A percentile compares a stretch with the other conserved stretches of the same genome.
phyloP scores from a whole-genome alignment of 2,113 vertebrate genomes.

The Lycaon pictus region DNA sequence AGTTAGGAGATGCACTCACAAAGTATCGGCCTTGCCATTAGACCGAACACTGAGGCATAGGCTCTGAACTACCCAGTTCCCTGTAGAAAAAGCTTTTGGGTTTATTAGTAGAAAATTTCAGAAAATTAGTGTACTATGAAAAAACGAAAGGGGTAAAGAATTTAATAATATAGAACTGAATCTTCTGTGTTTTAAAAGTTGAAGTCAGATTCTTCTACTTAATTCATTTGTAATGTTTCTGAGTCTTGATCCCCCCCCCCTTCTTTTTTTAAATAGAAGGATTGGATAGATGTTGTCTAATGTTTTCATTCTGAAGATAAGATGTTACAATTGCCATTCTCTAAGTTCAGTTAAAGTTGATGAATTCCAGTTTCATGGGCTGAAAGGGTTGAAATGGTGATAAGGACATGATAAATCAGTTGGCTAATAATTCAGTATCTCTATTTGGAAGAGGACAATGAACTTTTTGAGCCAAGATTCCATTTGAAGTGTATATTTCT shows the following conservation, averaged over 20 bases:
- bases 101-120: neutral
- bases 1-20: neutral
- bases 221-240: slow-evolving; percentile 53
- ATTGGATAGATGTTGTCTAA: neutral
- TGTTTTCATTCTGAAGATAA: slow-evolving; percentile 48
- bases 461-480: neutral
- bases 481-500: neutral
- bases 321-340: neutral
- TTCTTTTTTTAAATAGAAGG: slow-evolving; percentile 13
- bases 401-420: neutral
- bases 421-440: neutral
- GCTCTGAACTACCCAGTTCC: neutral
- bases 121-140: neutral
- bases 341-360: slow-evolving; percentile 25
- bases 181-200: slow-evolving; percentile 36
- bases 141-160: neutral
- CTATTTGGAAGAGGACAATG: neutral
- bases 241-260: neutral
- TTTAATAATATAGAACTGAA: neutral
- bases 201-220: slow-evolving; percentile 35
- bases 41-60: neutral
- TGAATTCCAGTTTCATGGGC: neutral
- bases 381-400: neutral
- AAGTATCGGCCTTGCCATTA: neutral
- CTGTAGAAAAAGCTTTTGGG: neutral